These are phyloP conservation scores for Polypedilum vanderplanki DNA, from an alignment of 1,140 invertebrate genomes.

Conservation along the genomic window DNA sequence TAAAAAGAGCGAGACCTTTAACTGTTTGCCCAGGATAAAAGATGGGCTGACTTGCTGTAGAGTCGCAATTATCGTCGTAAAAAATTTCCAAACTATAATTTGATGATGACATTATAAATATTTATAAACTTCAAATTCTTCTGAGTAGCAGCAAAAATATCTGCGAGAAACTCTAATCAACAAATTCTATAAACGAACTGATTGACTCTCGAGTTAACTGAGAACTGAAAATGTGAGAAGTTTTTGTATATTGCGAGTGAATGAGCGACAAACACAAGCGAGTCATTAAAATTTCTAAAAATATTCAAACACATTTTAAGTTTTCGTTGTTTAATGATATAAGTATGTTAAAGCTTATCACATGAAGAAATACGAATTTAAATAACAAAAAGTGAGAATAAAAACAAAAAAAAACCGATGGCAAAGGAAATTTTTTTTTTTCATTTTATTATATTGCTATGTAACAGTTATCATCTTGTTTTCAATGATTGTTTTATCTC, in stretches of 20 bases:
- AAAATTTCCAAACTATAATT: background rate
- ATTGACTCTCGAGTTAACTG: background rate
- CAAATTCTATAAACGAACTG: background rate
- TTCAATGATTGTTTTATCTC: too few species aligned
- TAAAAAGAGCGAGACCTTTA: too few species aligned
- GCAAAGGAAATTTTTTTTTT: too few species aligned
- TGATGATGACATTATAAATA: background rate
- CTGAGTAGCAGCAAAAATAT: background rate
- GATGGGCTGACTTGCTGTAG: background rate
- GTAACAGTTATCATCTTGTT: too few species aligned
- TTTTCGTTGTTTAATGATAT: conserved; percentile 8
- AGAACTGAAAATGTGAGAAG: conserved; percentile 11
- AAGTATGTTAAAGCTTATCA: conserved; percentile 6
- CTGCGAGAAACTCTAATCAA: background rate
- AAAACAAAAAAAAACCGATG: too few species aligned
- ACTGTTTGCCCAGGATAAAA: conserved; percentile 4
- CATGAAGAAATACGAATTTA: background rate
- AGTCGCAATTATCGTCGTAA: background rate
- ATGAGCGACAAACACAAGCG: background rate
- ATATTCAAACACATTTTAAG: conserved; percentile 16
- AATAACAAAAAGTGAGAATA: too few species aligned
- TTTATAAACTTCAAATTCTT: background rate
- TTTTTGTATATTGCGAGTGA: background rate
- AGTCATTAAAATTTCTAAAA: conserved; percentile 10
- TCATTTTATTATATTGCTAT: too few species aligned